Evolutionary conservation across 2,888 invertebrate genomes (phyloP), one percentile per base, ranked within the genome.

Genomic region (Chrysolina americana): DNA sequence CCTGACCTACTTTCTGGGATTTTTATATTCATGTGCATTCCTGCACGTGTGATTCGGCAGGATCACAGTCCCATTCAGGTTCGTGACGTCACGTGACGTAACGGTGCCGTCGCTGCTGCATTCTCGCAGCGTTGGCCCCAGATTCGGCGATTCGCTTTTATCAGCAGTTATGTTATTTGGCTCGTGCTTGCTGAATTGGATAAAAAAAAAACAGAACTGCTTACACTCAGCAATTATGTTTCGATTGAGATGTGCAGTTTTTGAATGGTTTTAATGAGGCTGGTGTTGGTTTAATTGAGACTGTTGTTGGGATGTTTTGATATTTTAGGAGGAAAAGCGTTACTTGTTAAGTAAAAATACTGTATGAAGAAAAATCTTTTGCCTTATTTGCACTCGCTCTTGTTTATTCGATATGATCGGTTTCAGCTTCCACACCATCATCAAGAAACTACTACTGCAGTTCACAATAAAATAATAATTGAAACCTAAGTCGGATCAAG

Each of bases 31-130:
- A 82, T 86, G 85, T 86, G 85, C 87, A 88, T 88, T 87, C 88
- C 85, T 86, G 86, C 87, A 88, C 87, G 87, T 87, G 86, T 87
- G 81, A 81, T 77, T 86, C 86, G 72, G 76, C 74, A 75, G 73
- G 74, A 74, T 71, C 69, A 50, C 53, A 50, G 70, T 72, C 65
- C 50, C 23, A 66, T 84, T 87, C 87, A 86, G 87, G 86, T 86
- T 84, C 80, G 82, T 87, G 87, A 87, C 87, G 87, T 87, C 81
- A 78, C 76, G 80, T 86, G 86, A 86, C 86, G 86, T 85, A 83
- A 81, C 74, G 63, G 77, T 73, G 66, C 50, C 48, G 44, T 48
- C 62, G 71, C 44, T 72, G 75, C 80, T 78, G 81, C 79, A 78
- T 78, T 73, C 76, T 76, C 69, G 48, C 23, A 28, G 28, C 28